A percentile compares a stretch with the other conserved stretches of the same genome.
Conservation (phyloP, 2,797 vertebrate genomes). For the Podarcis siculus region DNA sequence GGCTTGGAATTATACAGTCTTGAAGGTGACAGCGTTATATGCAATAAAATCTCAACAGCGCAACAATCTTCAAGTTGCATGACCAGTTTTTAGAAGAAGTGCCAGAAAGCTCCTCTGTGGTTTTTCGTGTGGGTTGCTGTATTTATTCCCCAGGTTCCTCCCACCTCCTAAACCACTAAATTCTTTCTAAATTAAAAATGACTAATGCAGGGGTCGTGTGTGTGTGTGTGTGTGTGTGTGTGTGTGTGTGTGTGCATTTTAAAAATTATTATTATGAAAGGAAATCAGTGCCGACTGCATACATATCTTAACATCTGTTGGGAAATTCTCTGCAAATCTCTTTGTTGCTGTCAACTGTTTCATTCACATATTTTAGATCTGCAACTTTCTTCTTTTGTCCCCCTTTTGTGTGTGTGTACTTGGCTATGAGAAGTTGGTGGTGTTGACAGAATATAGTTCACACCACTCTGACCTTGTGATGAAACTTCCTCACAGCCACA, state of each 20-base stretch:
- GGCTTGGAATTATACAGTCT: constrained; percentile 46
- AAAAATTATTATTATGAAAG: constrained; percentile 11
- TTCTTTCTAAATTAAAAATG: constrained; percentile 70
- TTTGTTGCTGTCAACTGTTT: constrained; percentile 62
- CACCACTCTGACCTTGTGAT: constrained; percentile 86
- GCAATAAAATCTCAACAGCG: constrained; percentile 60
- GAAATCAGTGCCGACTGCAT: constrained; percentile 22
- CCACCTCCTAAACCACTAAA: constrained; percentile 66
- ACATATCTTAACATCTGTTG: constrained; percentile 29
- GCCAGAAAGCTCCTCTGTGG: constrained; percentile 65
- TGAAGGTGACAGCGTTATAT: constrained; percentile 56
- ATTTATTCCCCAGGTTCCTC: constrained; percentile 64
- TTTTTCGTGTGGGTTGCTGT: constrained; percentile 65
- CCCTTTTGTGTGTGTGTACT: constrained; percentile 61
- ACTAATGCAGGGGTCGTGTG: constrained; percentile 39
- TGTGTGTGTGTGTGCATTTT: not conserved
- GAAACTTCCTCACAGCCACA: constrained; percentile 89
- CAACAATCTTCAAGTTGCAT: constrained; percentile 54
- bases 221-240: not conserved
- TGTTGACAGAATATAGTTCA: constrained; percentile 82
- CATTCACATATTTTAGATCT: constrained; percentile 61
- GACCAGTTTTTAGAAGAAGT: constrained; percentile 58
- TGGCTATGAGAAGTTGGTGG: constrained; percentile 67
- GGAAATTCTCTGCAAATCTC: constrained; percentile 54
- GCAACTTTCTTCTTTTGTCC: constrained; percentile 49